A percentile compares a stretch with the other conserved stretches of the same genome.
Conservation (phyloP, 2,113 vertebrate genomes). For the Myodes glareolus region DNA sequence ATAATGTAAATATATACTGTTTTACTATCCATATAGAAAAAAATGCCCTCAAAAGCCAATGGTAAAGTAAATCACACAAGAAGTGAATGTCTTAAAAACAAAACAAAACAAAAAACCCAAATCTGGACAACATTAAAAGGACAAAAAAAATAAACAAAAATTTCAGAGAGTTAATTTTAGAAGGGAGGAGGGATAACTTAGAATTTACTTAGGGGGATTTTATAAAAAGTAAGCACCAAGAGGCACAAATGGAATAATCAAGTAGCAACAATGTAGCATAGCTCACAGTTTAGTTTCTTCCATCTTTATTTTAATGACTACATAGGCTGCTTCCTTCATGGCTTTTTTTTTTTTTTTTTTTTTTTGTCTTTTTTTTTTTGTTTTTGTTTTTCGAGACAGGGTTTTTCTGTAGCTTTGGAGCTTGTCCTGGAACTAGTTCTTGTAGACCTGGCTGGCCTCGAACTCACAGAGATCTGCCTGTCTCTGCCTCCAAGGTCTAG, state of each 20-base stretch:
- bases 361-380: too few relatives aligned
- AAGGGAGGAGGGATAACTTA: too few relatives aligned
- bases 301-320: not conserved
- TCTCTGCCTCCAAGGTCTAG: too few relatives aligned
- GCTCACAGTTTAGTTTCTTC: not conserved
- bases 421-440: too few relatives aligned
- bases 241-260: not conserved
- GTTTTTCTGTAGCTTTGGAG: too few relatives aligned
- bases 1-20: not conserved
- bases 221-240: not conserved
- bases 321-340: not conserved
- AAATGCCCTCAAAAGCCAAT: not conserved
- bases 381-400: too few relatives aligned
- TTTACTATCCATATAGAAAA: not conserved
- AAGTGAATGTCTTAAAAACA: not conserved
- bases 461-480: too few relatives aligned
- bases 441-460: too few relatives aligned
- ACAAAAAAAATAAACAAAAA: not conserved
- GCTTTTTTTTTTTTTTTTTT: too few relatives aligned
- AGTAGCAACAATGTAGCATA: not conserved
- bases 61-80: not conserved
- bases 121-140: not conserved
- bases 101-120: not conserved
- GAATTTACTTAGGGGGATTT: not conserved
- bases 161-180: not conserved